Evolutionary conservation across 2,113 vertebrate species (phyloP).

Genomic region (Willisornis vidua): DNA sequence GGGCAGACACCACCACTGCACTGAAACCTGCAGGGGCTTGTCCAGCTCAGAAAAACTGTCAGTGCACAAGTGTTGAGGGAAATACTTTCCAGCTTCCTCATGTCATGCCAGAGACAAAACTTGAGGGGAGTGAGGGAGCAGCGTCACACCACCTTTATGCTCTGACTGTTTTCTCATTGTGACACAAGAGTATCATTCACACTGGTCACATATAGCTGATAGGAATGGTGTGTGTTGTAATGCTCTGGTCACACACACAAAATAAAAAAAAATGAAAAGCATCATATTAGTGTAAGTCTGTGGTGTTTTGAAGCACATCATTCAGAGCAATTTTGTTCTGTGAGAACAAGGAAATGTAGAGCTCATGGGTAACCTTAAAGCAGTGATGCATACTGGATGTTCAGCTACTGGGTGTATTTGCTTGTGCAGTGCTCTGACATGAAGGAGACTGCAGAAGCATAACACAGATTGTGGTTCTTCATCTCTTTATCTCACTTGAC

Average conservation of each 20-base stretch:
- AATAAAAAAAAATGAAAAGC: not conserved
- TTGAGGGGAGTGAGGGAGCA: not conserved
- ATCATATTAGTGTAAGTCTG: not conserved
- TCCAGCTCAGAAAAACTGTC: not conserved
- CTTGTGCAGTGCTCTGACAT: not conserved
- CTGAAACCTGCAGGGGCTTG: not conserved
- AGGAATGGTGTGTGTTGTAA: not conserved
- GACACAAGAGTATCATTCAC: not conserved
- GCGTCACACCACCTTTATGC: not conserved
- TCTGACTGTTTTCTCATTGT: not conserved
- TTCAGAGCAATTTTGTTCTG: not conserved
- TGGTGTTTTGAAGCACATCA: not conserved
- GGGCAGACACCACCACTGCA: not conserved
- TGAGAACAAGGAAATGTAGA: not conserved
- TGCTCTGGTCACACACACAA: not conserved
- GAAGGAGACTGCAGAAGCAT: not conserved
- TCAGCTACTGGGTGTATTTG: not conserved
- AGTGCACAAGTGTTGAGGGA: rapidly evolving
- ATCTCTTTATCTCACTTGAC: not conserved
- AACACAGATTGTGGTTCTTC: not conserved
- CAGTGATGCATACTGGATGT: not conserved
- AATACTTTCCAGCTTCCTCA: not conserved
- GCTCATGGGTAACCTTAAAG: not conserved
- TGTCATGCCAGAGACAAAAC: not conserved
- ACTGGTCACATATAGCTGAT: not conserved